These are phyloP conservation scores for Ciconia boyciana DNA, from an alignment of 2,113 vertebrate species.

Conservation along the genomic window DNA sequence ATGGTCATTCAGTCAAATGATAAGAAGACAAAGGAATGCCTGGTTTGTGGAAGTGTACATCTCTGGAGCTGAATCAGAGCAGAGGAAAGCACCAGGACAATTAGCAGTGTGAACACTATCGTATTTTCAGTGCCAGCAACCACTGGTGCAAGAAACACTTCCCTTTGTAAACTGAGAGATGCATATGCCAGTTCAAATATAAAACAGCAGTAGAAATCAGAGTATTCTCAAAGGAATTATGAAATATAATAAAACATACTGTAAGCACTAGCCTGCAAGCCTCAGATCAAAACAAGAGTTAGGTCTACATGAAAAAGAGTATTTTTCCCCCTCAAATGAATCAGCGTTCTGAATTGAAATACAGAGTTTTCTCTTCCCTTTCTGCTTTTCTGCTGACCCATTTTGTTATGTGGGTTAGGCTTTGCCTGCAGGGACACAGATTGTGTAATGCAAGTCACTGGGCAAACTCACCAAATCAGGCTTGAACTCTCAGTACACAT, in stretches of 20 bases:
- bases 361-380: not conserved
- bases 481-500: not conserved
- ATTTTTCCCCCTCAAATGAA: not conserved
- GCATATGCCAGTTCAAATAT: not conserved
- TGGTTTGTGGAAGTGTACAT: not conserved
- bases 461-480: constrained; percentile 1
- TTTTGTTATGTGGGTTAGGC: constrained; percentile 60
- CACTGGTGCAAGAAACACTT: not conserved
- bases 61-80: not conserved
- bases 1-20: not conserved
- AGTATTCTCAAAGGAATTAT: not conserved
- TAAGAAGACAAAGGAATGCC: not conserved
- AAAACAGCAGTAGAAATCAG: not conserved
- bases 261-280: not conserved
- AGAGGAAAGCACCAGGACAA: not conserved
- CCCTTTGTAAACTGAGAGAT: not conserved
- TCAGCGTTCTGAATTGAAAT: not conserved
- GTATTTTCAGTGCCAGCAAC: not conserved
- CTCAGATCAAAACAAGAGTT: not conserved
- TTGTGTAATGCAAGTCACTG: constrained; percentile 3
- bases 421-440: constrained; percentile 42
- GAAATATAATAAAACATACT: not conserved
- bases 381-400: constrained; percentile 33
- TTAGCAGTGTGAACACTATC: not conserved
- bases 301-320: not conserved